Base-by-base conservation (phyloP, 53 echinoderm and acorn worm genomes). In the Mesocentrotus franciscanus region DNA sequence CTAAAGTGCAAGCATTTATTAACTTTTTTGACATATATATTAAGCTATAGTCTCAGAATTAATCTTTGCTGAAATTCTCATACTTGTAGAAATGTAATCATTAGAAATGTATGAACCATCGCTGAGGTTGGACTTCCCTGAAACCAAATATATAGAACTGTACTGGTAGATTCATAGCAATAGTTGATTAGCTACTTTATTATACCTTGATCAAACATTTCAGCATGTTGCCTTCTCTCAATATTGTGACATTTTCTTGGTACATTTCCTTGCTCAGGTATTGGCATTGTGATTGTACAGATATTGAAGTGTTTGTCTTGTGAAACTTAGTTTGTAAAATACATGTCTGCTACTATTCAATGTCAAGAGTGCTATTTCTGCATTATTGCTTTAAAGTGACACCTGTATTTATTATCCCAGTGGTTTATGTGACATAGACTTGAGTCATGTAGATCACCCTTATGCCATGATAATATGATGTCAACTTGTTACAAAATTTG, bases 151-250 rank as follows among this genome's bases (percentile, higher is more conserved):
- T 30, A 30, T 18, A 64, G 49, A 75, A 30, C 10, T n/a, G 11
- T 57, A 87, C 87, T 87, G 57, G 87, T 87, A 87, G 91, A 91
- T 66, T 91, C 91, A 34, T 91, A 91, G 91, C 91, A 91, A 91
- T 91, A 91, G 91, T 36, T 91, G 60, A 64, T 10, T 66, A 91
- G 91, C 16, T 66, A 58, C 90, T 90, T 60, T 58, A 60, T 66
- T 33, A 32, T 64, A 91, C 91, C 91, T 91, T 91, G 91, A 91
- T 91, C 11, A 33, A 35, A 36, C 6, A 64, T 34, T 29, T 91
- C 68, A 91, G 91, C 91, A 64, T 91, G 61, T 91, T 91, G 91
- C 91, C 91, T 91, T 91, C 64, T 91, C 59, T 60, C 90, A 7
- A 58, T 60, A 60, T 58, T 60, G 90, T 60, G 49, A 49, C 85